Base-by-base conservation (phyloP, 1,140 invertebrate genomes). In the Pseudomyrmex cubaensis region DNA sequence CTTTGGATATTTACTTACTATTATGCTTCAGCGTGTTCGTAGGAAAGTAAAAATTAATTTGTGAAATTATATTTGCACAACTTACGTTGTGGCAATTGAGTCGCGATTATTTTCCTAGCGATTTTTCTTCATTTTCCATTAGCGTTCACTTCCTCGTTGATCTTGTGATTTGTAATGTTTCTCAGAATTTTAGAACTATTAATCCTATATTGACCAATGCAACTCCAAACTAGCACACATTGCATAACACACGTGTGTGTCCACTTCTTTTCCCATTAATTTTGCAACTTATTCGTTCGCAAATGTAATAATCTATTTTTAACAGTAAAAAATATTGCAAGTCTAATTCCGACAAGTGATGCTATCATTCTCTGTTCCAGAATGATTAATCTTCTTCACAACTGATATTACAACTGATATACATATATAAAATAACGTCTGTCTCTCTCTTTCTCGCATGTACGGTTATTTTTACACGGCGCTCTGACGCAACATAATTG, bases 191-290 rank as follows among this genome's bases (percentile, higher is more conserved):
- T 15, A 48, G 22, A 70, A 54, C 67, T 70, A 80, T 72, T 70
- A 80, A 70, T 80, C 8, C 52, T 80, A 80, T 80, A 80, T 80
- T 72, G 54, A 56, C 54, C 12, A 72, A 61, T 22, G 12, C 66
- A 44, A 78, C 10, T 50, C 9, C 25, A 2, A 69, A 44, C 15
- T 46, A 12, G 10, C 15, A 10, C 44, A 13, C 54, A 35, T 80
- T 80, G 54, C 76, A 48, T 17, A 80, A 70, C 57, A 46, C 50
- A 10, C 22, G 25, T 35, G 35, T 7, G 62, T 25, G 46, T 63
- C 22, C 50, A 20, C 52, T 57, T 59, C 54, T 80, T 80, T 72
- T 59, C 70, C 13, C 76, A 48, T 80, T 20, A 70, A 59, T 70
- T 20, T 78, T 44, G 44, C 76, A 25, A 69, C 52, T 70, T 78